Evolutionary conservation across 2,113 vertebrate species (phyloP), one percentile per base, ranked within the genome.

Genomic region (Platichthys flesus): DNA sequence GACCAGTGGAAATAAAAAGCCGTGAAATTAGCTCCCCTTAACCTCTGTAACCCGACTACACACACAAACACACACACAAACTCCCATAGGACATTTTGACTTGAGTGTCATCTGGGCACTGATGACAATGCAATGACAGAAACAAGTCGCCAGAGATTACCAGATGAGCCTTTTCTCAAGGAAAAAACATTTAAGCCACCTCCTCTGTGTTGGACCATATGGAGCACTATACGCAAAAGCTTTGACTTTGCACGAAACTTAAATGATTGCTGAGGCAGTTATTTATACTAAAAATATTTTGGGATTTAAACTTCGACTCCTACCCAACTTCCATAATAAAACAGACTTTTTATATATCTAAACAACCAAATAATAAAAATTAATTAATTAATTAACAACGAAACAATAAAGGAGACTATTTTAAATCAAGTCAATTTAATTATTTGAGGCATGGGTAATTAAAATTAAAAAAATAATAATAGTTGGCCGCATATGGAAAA

Each of bases 11-110:
- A 91, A 94, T 93, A 93, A 94, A 94, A 85, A 92, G 90, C 81
- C 86, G 76, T 93, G 93, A 94, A 94, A 94, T 93, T 92, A 92
- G 92, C 90, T 93, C 93, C 80, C 90, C 81, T 93, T 92, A 93
- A 92, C 93, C 93, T 84, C 82, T 82, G 77, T 79, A 67, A 87
- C 86, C 86, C 68, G 52, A 70, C 68, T 81, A 54, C 61, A n/a
- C 56, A 54, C 26, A 20, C 57, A 55, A 67, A 14, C 66, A 37
- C 58, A 55, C 63, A 35, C 35, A 37, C 35, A 37, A 49, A 55
- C 59, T 85, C 87, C 86, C 85, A 52, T 0, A 70, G 81, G 90
- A 76, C 37, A 78, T 5, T 86, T 88, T 89, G 87, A 91, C 90
- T 87, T 76, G 65, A 90, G 88, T 77, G 87, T 86, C 87, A 82